Base-by-base conservation (phyloP, 2,888 invertebrate genomes). In the Pristionchus mayeri region DNA sequence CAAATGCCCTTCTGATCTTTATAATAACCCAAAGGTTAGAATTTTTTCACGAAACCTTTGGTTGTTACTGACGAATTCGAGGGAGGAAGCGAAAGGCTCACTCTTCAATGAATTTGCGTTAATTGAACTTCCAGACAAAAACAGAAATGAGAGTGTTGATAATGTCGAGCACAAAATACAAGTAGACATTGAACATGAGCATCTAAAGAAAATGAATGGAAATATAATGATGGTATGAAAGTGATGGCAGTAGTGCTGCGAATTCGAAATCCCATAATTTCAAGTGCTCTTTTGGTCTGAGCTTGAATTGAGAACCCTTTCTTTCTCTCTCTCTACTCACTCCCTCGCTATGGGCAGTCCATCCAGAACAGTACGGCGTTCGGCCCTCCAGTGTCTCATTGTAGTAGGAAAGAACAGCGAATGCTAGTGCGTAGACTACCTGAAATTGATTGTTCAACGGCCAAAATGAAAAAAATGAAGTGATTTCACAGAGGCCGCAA, bases 181-280 rank as follows among this genome's bases (percentile, higher is more conserved):
- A 40, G 44, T 71, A 71, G 40, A 71, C 24, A 44, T 71, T 71
- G 71, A 71, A 71, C 40, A 71, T 71, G 71, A 71, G 71, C 40
- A 18, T 18, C 71, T 71, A 40, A 44, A n/a, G 24, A 24, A 44
- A 44, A 44, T 6, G 13, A 44, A 13, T n/a, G 21, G 40, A 7
- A n/a, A 9, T 18, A 21, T 27, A 40, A 40, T 18, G 37, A 27
- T 34, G 7, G 67, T n/a, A 37, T 21, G 67, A 40, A 37, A 37
- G 37, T 13, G 21, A 4, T 13, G 37, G 27, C n/a, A n/a, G n/a
- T n/a, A n/a, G n/a, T n/a, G n/a, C n/a, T n/a, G n/a, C n/a, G n/a
- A n/a, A n/a, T n/a, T n/a, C n/a, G n/a, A n/a, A n/a, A n/a, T n/a
- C n/a, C n/a, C n/a, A n/a, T n/a, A n/a, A n/a, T n/a, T n/a, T n/a